Conservation (phyloP, 2,888 invertebrate species). For the Beris morrisii region DNA sequence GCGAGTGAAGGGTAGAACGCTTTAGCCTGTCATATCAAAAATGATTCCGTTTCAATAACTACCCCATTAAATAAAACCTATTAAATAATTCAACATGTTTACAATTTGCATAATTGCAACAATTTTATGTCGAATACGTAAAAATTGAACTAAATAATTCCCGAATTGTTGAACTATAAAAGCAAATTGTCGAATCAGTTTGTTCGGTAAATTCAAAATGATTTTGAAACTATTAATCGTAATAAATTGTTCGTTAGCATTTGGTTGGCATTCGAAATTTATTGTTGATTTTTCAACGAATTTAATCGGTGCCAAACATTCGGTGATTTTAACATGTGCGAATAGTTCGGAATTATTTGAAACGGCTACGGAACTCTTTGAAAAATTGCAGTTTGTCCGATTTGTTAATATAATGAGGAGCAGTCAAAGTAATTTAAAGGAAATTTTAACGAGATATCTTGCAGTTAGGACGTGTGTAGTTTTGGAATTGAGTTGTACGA, state of each 20-base stretch:
- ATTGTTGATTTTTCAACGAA: constrained; percentile 25
- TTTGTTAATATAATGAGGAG: constrained; percentile 4
- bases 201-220: neutral
- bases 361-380: neutral
- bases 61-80: neutral
- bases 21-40: too few species aligned
- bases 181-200: neutral
- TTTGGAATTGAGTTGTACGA: constrained; percentile 6
- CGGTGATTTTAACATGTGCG: constrained; percentile 42
- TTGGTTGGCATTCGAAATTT: neutral
- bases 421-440: neutral
- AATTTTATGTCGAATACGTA: constrained; percentile 7
- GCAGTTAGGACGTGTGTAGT: constrained; percentile 19
- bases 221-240: neutral
- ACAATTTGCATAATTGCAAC: constrained; percentile 15
- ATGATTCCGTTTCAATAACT: too few species aligned
- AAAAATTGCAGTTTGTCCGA: constrained; percentile 1
- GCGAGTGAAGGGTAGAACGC: too few species aligned
- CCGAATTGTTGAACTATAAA: neutral
- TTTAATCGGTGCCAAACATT: constrained; percentile 43
- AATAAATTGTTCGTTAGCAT: neutral
- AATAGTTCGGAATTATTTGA: constrained; percentile 9
- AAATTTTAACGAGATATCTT: constrained; percentile 1
- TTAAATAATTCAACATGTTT: constrained; percentile 15
- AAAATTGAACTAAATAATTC: neutral